Conservation (phyloP, 2,113 vertebrate genomes). For the Brachirus orientalis region DNA sequence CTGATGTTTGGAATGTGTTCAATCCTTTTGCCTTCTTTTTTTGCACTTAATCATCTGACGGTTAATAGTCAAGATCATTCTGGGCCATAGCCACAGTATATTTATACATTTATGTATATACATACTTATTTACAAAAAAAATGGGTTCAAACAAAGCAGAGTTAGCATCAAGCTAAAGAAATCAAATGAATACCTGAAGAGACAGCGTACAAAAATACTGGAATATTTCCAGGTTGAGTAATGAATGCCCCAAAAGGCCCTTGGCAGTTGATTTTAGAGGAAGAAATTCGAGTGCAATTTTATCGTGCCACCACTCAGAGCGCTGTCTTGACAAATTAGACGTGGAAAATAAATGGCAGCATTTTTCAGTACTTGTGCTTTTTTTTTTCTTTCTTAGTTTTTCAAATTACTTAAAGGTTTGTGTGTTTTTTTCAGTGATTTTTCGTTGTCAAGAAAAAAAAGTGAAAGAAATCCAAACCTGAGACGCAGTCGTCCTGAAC, state of each 20-base stretch:
- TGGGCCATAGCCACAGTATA: slow-evolving; percentile 48
- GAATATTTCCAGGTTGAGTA: slow-evolving; percentile 58
- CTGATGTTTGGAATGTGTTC: slow-evolving; percentile 2
- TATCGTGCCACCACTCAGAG: slow-evolving; percentile 46
- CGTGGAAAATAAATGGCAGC: slow-evolving; percentile 63
- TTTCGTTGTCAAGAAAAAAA: slow-evolving; percentile 31
- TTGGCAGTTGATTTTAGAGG: slow-evolving; percentile 66
- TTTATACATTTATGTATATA: slow-evolving; percentile 55
- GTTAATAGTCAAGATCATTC: slow-evolving; percentile 57
- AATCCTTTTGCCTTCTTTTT: too few relatives aligned
- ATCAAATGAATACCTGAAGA: slow-evolving; percentile 67
- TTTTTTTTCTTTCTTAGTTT: slow-evolving; percentile 1
- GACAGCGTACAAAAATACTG: slow-evolving; percentile 74
- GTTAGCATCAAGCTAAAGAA: slow-evolving; percentile 31
- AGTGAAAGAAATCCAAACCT: slow-evolving; percentile 63
- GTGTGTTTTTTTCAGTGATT: slow-evolving; percentile 18
- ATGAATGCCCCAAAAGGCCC: slow-evolving; percentile 61
- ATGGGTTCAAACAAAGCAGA: slow-evolving; percentile 17
- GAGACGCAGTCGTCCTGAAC: slow-evolving; percentile 65
- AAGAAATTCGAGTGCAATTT: slow-evolving; percentile 69
- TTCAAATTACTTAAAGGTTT: slow-evolving; percentile 32
- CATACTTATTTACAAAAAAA: slow-evolving; percentile 69
- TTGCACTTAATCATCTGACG: too few relatives aligned
- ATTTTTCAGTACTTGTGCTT: slow-evolving; percentile 66
- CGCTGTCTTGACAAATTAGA: slow-evolving; percentile 19